These are phyloP conservation scores for Anneissia japonica DNA, from an alignment of 35 echinoderm and acorn worm species.

Conservation along the genomic window DNA sequence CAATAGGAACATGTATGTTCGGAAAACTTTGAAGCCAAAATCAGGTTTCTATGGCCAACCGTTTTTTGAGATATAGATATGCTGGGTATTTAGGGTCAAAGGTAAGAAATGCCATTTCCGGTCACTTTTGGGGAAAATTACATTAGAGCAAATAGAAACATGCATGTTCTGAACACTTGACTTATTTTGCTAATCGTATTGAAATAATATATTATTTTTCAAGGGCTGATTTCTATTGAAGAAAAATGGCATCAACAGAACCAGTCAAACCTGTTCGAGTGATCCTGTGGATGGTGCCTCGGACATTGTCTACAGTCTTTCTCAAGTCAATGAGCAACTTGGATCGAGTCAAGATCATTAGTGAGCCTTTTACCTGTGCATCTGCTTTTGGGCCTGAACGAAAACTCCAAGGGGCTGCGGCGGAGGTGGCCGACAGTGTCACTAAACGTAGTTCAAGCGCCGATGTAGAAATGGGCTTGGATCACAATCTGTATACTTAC, in stretches of 20 bases:
- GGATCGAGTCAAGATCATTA: neutral
- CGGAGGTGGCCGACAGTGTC: neutral
- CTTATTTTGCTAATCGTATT: too few relatives aligned
- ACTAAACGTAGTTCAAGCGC: neutral
- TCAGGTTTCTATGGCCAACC: too few relatives aligned
- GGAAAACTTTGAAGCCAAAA: too few relatives aligned
- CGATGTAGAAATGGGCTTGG: neutral
- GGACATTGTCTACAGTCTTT: neutral
- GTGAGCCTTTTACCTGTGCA: neutral
- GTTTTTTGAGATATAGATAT: too few relatives aligned
- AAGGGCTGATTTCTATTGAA: too few relatives aligned
- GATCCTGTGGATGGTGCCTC: neutral
- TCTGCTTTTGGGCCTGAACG: neutral
- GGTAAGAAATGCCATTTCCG: too few relatives aligned
- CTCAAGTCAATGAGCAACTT: neutral
- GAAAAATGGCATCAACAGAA: neutral
- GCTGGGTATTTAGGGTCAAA: too few relatives aligned
- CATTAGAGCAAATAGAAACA: too few relatives aligned
- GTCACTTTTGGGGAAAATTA: too few relatives aligned
- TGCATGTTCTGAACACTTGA: too few relatives aligned
- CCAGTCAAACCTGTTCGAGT: neutral
- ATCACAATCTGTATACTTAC: slow-evolving; percentile 9
- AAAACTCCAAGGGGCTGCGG: neutral
- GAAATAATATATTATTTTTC: too few relatives aligned
- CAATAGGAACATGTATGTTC: too few relatives aligned